Percentiles rank a stretch among this genome's conserved stretches.
Conservation (phyloP, 2,797 vertebrate genomes). For the Rhinichthys osculus region DNA sequence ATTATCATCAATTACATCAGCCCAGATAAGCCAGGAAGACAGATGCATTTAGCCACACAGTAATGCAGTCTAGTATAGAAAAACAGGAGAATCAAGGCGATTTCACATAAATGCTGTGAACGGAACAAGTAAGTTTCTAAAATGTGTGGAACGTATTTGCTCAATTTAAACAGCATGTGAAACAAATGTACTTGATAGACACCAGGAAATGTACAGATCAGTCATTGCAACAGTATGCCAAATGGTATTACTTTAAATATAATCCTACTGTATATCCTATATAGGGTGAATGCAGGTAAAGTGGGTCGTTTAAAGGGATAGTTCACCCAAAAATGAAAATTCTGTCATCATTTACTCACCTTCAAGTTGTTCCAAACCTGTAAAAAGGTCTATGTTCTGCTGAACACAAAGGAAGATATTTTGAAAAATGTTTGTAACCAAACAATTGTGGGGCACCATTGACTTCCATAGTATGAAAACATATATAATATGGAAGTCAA, state of each 20-base stretch:
- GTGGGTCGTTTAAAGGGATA: too few species aligned
- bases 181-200: neutral
- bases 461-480: too few species aligned
- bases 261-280: too few species aligned
- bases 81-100: neutral
- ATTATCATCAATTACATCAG: conserved; percentile 63
- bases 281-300: too few species aligned
- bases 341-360: too few species aligned
- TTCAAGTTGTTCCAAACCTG: too few species aligned
- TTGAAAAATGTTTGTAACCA: too few species aligned
- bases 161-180: neutral
- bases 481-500: too few species aligned
- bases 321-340: too few species aligned
- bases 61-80: conserved; percentile 24
- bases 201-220: neutral
- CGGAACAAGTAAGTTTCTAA: neutral
- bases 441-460: too few species aligned
- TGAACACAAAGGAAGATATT: too few species aligned
- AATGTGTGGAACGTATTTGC: neutral
- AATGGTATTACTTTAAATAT: neutral
- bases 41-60: conserved; percentile 51
- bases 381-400: too few species aligned
- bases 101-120: conserved; percentile 16
- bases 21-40: conserved; percentile 46
- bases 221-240: neutral